Evolutionary conservation across 2,113 vertebrate species (phyloP), one percentile per base, ranked within the genome.

Genomic region (Actinemys pallida): DNA sequence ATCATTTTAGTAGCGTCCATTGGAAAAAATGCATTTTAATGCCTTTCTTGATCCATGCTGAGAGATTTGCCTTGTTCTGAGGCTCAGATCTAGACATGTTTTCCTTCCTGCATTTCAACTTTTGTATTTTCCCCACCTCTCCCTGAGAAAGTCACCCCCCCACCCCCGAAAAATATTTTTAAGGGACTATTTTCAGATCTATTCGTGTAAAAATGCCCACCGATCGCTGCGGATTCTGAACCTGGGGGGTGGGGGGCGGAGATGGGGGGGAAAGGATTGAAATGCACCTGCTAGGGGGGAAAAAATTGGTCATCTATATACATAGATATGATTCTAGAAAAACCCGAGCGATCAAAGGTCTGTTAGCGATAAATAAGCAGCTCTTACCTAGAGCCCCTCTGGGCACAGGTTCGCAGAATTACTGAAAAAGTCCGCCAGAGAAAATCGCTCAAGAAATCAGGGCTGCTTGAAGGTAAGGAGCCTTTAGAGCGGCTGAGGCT

Each of bases 401-500:
- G 97, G 96, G 95, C 97, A 79, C 96, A 94, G 96, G 95, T 96
- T 97, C 95, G 89, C 94, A 94, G 93, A 83, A 94, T 86, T 76
- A 95, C 95, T 95, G 93, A n/a, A 91, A 94, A 96, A 96, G 97
- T 97, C 94, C 94, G 97, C 96, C 95, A 84, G 97, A 83, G 96
- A 39, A 52, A 79, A 92, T 83, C 94, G 94, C 84, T 88, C 90
- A 17, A 92, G 91, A 92, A 97, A 87, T 90, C 42, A 86, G 72
- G 92, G 96, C 90, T 90, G 47, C 93, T 92, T 78, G 90, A 82
- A 93, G 92, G 53, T n/a, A 52, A 90, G 83, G 92, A 91, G 97
- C 86, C 94, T 96, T 94, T 75, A 31, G 92, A 90, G 96, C 96
- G 98, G 98, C 97, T 98, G 98, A 97, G 97, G 98, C 96, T 98